These are phyloP conservation scores for Sceloporus tristichus DNA, from an alignment of 2,113 vertebrate genomes.

Conservation along the genomic window DNA sequence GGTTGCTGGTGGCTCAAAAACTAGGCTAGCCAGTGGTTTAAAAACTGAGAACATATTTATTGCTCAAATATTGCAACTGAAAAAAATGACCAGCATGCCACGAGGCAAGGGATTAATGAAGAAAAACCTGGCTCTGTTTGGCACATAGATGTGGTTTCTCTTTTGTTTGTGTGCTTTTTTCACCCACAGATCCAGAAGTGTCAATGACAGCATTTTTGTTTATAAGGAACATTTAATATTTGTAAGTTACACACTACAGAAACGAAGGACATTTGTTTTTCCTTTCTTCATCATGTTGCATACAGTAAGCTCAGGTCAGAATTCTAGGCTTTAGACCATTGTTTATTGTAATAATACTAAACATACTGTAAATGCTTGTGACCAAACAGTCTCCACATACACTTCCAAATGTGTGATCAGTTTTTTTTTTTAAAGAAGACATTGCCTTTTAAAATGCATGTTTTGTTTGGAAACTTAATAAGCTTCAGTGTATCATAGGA, in stretches of 20 bases:
- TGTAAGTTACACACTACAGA: background rate
- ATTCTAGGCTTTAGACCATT: background rate
- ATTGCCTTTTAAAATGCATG: background rate
- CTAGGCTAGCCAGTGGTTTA: background rate
- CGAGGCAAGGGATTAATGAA: background rate
- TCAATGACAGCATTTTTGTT: background rate
- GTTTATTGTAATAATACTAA: background rate
- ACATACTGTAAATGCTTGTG: background rate
- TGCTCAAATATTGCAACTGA: background rate
- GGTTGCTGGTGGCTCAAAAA: background rate
- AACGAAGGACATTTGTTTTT: background rate
- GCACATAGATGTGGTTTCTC: background rate
- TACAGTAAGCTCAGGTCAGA: background rate
- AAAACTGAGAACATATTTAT: background rate
- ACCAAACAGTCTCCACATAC: background rate
- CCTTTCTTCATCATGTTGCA: background rate
- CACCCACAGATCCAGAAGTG: background rate
- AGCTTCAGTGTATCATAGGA: background rate
- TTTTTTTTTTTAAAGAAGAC: background rate
- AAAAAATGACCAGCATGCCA: background rate
- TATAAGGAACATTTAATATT: background rate
- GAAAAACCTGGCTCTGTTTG: background rate
- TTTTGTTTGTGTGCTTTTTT: background rate
- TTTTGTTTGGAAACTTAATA: background rate
- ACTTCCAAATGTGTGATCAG: background rate